phyloP scores from a whole-genome alignment of 1,140 invertebrate species.

The Apis dorsata region DNA sequence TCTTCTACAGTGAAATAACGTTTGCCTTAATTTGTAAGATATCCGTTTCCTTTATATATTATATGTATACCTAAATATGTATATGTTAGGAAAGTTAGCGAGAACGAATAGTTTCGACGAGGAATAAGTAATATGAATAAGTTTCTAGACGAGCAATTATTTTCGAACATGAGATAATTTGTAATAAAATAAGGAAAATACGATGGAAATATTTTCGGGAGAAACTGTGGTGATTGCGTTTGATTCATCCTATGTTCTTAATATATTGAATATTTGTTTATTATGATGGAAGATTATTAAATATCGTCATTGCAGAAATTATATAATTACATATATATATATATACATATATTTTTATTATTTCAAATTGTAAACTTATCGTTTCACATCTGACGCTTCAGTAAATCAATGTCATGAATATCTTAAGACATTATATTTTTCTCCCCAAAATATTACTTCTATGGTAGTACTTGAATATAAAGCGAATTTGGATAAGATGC shows the following conservation, averaged over 20 bases:
- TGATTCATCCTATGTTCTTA: not conserved
- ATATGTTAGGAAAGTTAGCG: conserved; percentile 11
- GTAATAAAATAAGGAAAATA: not conserved
- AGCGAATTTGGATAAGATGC: conserved; percentile 29
- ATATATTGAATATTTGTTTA: not conserved
- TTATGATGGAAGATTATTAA: not conserved
- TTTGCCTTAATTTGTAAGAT: conserved; percentile 48
- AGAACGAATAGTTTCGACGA: conserved; percentile 7
- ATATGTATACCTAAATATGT: not conserved
- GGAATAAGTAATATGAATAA: conserved; percentile 11
- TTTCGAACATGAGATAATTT: conserved; percentile 26
- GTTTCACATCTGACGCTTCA: not conserved
- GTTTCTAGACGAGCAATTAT: conserved; percentile 34
- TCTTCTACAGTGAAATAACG: conserved; percentile 33
- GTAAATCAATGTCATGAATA: not conserved
- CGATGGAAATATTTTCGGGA: conserved; percentile 19
- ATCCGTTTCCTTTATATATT: conserved; percentile 23
- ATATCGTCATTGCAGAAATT: not conserved
- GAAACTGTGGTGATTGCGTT: not conserved
- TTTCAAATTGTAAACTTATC: not conserved
- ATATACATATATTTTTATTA: not conserved
- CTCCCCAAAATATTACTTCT: conserved; percentile 25
- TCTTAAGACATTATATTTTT: conserved; percentile 16
- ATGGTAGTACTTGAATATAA: conserved; percentile 40
- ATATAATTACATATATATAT: not conserved